Evolutionary conservation across 2,113 vertebrate genomes (phyloP), one percentile per base, ranked within the genome.

Genomic region (Phylloscopus trochilus): DNA sequence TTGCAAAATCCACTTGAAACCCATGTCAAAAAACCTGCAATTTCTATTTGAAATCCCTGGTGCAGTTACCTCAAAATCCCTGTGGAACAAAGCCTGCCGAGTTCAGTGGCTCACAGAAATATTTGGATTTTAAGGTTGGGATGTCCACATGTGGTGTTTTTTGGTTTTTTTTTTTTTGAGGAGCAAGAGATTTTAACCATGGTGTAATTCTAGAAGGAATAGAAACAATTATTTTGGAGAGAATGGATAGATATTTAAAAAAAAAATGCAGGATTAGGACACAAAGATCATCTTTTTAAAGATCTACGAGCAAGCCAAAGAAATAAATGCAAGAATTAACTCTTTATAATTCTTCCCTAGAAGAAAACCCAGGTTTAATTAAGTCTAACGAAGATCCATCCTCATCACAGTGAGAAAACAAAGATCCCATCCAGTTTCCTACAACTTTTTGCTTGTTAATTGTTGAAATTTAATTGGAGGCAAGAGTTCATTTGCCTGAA

Each of bases 101-200:
- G 35, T 20, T 15, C 62, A 64, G 28, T 2, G 22, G 19, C 24
- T 83, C 55, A 33, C 9, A 8, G 39, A 39, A 88, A n/a, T 13
- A 23, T 19, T 17, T 41, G 33, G 4, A 20, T 60, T 70, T 69
- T 13, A 78, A 60, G 33, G 20, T 12, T 12, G 26, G 22, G 63
- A 56, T 4, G 1, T 35, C n/a, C 4, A 3, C 6, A 1, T 14
- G 15, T n/a, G n/a, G n/a, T n/a, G n/a, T n/a, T n/a, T n/a, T n/a
- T n/a, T n/a, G 1, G 31, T 19, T 49, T 47, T 47, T 49, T 49
- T 55, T 74, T 84, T 46, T 64, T 55, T 70, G 31, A 83, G 56
- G 35, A 86, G 10, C 44, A 78, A 39, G 17, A 49, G 52, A 37
- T 64, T 68, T 69, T 59, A 44, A 1, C 21, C 52, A 14, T 0